Conservation (phyloP, 2,888 invertebrate species). For the Noctua comes region DNA sequence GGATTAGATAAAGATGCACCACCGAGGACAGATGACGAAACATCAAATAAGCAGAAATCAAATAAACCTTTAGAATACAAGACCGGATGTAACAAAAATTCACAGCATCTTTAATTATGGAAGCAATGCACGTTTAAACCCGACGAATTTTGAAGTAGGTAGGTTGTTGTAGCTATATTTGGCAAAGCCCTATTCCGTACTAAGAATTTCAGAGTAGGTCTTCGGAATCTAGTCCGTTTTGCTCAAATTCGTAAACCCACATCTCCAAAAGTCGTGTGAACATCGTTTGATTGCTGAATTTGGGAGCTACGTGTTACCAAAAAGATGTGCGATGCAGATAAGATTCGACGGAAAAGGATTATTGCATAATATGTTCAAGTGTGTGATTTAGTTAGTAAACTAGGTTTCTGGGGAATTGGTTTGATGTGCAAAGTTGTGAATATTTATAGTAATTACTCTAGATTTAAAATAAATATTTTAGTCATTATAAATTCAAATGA, state of each 20-base stretch:
- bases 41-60: neutral
- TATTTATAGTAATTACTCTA: neutral
- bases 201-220: constrained; percentile 23
- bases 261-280: constrained; percentile 39
- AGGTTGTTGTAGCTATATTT: constrained; percentile 1
- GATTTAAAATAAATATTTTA: neutral
- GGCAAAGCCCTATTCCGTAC: neutral
- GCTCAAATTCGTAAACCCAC: constrained; percentile 32
- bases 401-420: constrained; percentile 40
- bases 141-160: constrained; percentile 9
- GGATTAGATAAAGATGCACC: no score
- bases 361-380: constrained; percentile 31
- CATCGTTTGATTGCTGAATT: constrained; percentile 30
- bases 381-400: constrained; percentile 28
- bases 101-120: neutral
- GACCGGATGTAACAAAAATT: constrained; percentile 32
- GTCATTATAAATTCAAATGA: constrained; percentile 6
- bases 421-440: constrained; percentile 36
- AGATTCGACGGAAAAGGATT: constrained; percentile 40
- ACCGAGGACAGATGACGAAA: constrained; percentile 5
- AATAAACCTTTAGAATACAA: constrained; percentile 4
- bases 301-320: constrained; percentile 21
- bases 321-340: constrained; percentile 51
- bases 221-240: constrained; percentile 31
- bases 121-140: constrained; percentile 11